Percentiles rank a stretch among this genome's conserved stretches.
Conservation (phyloP, 2,888 invertebrate species). For the Hydriomena furcata region DNA sequence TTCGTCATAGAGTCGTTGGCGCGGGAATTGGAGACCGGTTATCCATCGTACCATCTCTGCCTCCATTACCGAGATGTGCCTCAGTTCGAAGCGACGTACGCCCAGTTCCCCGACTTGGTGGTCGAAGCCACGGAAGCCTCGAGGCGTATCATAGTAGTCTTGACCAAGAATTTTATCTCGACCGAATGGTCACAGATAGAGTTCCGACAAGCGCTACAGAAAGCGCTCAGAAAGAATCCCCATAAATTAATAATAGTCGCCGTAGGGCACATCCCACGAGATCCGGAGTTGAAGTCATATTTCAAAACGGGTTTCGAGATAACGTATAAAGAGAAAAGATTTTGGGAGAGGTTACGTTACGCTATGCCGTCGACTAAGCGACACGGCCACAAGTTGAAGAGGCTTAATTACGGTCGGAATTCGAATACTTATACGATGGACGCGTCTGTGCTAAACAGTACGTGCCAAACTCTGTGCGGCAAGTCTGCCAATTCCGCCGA, state of each 20-base stretch:
- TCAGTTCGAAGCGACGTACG: conserved; percentile 87
- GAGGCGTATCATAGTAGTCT: conserved; percentile 92
- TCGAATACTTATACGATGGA: conserved; percentile 94
- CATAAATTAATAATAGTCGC: conserved; percentile 94
- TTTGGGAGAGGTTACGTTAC: conserved; percentile 97
- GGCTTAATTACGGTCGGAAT: conserved; percentile 88
- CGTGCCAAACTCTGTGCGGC: conserved; percentile 84
- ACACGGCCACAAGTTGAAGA: conserved; percentile 79
- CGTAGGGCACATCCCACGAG: conserved; percentile 91
- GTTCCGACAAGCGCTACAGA: conserved; percentile 94
- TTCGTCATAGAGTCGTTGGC: conserved; percentile 94
- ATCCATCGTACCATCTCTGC: conserved; percentile 91
- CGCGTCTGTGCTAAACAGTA: conserved; percentile 84
- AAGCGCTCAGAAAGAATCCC: conserved; percentile 91
- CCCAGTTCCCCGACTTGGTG: conserved; percentile 89
- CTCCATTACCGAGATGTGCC: conserved; percentile 94
- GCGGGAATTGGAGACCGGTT: conserved; percentile 92
- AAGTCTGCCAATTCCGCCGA: conserved; percentile 80
- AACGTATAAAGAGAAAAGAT: conserved; percentile 95
- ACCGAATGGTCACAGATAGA: conserved; percentile 97
- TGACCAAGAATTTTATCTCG: conserved; percentile 94
- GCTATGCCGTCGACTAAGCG: conserved; percentile 93
- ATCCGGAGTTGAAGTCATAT: conserved; percentile 94
- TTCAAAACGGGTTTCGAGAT: conserved; percentile 94
- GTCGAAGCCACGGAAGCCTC: conserved; percentile 95